phyloP scores from a whole-genome alignment of 2,113 vertebrate species.

The Anarhynchus alexandrinus region DNA sequence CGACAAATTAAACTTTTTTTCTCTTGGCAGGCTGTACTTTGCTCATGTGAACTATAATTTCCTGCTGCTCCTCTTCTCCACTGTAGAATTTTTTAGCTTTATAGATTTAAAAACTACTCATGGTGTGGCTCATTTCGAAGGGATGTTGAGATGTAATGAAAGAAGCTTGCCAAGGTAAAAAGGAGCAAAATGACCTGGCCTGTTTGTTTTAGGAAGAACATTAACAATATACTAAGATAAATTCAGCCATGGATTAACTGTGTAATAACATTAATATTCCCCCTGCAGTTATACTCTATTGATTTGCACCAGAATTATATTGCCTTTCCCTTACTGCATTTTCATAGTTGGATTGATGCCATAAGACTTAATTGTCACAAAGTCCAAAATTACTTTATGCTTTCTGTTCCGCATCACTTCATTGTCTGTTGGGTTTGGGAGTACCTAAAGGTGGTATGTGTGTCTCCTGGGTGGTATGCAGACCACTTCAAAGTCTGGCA shows the following conservation, averaged over 20 bases:
- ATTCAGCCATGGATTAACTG: not conserved
- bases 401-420: not conserved
- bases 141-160: not conserved
- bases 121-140: not conserved
- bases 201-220: not conserved
- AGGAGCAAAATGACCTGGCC: not conserved
- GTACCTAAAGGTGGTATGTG: not conserved
- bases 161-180: not conserved
- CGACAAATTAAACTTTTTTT: not conserved
- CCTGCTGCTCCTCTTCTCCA: not conserved
- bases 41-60: not conserved
- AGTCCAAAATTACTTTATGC: not conserved
- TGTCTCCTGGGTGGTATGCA: not conserved
- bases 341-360: not conserved
- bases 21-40: not conserved
- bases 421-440: not conserved
- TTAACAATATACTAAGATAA: not conserved
- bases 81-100: not conserved
- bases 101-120: not conserved
- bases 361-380: not conserved
- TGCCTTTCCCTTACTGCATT: not conserved
- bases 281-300: not conserved
- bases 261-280: conserved; percentile 6
- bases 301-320: not conserved
- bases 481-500: not conserved